phyloP scores from a whole-genome alignment of 2,797 vertebrate species.

The Syngnathus rostellatus region DNA sequence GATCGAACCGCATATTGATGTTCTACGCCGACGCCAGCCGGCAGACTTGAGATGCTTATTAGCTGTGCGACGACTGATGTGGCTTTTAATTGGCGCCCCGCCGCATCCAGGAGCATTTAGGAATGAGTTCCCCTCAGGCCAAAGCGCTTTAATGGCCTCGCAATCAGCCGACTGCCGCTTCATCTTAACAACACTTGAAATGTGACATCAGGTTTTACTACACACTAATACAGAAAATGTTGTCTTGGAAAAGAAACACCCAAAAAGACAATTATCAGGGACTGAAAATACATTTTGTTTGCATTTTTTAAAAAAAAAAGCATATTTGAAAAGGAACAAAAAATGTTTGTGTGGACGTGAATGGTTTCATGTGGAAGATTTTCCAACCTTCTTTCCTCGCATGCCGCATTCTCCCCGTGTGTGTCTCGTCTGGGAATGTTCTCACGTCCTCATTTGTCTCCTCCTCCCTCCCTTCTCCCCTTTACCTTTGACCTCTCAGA shows the following conservation, averaged over 20 bases:
- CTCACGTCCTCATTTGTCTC: neutral
- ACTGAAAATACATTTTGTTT: no score
- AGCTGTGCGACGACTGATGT: neutral
- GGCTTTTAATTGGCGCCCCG: neutral
- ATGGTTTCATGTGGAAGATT: neutral
- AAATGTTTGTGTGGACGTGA: neutral
- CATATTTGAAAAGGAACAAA: no score
- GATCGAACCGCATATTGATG: neutral
- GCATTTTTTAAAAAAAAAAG: no score
- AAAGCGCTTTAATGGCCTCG: neutral
- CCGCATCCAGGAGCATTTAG: neutral
- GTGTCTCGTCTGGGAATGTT: neutral
- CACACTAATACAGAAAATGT: no score
- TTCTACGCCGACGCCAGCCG: neutral
- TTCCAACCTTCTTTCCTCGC: neutral
- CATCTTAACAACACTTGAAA: neutral
- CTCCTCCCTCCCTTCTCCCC: constrained; percentile 2
- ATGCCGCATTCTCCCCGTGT: neutral
- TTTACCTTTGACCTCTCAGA: constrained; percentile 61
- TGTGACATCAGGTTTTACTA: neutral
- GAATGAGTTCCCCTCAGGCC: neutral
- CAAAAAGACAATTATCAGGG: no score
- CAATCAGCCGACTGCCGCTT: neutral
- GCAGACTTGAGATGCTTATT: neutral
- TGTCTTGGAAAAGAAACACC: no score